Evolutionary conservation across 1,140 invertebrate species (phyloP).

Genomic region (Magallana angulata): DNA sequence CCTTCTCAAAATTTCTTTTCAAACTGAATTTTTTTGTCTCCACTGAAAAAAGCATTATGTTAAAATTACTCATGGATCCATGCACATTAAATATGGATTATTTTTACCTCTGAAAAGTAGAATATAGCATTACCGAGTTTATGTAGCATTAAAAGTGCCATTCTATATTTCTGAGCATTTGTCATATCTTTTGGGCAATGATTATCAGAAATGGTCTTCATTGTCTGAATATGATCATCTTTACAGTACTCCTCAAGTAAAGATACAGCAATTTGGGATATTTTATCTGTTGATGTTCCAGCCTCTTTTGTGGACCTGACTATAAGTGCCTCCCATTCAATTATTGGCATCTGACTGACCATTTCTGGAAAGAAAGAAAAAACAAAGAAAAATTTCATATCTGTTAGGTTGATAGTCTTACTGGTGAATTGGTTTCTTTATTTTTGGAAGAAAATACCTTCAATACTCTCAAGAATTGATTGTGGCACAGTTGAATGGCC

Average conservation of each 20-base stretch:
- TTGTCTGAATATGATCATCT: conserved; percentile 12
- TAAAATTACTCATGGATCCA: background rate
- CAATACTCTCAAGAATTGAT: conserved; percentile 16
- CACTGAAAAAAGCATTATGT: background rate
- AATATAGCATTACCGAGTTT: background rate
- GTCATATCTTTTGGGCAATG: conserved; percentile 12
- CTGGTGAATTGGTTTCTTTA: background rate
- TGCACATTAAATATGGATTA: background rate
- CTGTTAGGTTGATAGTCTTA: background rate
- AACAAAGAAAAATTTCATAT: background rate
- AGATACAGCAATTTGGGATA: background rate
- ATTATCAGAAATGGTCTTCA: conserved; percentile 2
- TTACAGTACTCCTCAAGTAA: conserved; percentile 18
- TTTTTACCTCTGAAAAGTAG: background rate
- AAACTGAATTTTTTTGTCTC: conserved; percentile 17
- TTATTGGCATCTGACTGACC: conserved; percentile 9
- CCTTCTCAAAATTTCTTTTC: conserved; percentile 33
- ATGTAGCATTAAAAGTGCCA: conserved; percentile 26
- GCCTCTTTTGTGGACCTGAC: conserved; percentile 3
- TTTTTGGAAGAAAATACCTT: background rate
- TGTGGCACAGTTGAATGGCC: conserved; percentile 16
- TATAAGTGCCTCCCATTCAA: conserved; percentile 8
- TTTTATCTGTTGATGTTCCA: background rate
- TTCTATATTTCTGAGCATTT: background rate
- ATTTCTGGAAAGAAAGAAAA: background rate